phyloP scores from a whole-genome alignment of 1,140 invertebrate genomes.

The Euglossa dilemma region DNA sequence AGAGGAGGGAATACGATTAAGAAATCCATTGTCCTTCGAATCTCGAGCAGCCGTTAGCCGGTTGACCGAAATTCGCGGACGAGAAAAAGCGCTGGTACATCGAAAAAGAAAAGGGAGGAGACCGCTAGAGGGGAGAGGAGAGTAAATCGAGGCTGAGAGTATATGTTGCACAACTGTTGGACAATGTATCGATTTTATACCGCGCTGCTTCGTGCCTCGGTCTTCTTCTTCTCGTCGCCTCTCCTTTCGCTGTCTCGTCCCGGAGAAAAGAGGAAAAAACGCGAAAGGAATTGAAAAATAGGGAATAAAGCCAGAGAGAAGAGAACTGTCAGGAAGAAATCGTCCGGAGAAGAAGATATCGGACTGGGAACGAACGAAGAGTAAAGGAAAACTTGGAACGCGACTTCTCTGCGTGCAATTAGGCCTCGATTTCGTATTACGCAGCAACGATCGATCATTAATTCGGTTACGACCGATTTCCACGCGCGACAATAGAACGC shows the following conservation, averaged over 20 bases:
- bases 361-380: background rate
- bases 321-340: background rate
- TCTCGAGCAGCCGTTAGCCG: background rate
- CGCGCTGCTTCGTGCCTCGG: background rate
- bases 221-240: background rate
- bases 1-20: background rate
- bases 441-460: background rate
- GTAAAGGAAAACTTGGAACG: background rate
- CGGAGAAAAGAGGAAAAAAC: background rate
- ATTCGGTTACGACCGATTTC: background rate
- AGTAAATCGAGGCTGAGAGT: slow-evolving; percentile 15
- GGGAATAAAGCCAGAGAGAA: too few relatives aligned
- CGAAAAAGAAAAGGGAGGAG: background rate
- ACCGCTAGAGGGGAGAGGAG: background rate
- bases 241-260: background rate
- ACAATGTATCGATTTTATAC: slow-evolving; percentile 45
- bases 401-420: too few relatives aligned
- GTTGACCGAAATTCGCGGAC: slow-evolving; percentile 24
- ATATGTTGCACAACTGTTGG: slow-evolving; percentile 17
- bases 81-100: background rate
- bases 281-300: too few relatives aligned
- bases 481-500: background rate
- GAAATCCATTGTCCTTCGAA: background rate
- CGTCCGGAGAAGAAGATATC: too few relatives aligned
- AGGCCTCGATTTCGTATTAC: too few relatives aligned